Evolutionary conservation across 1,140 invertebrate genomes (phyloP).

Genomic region (Trypoxylus dichotomus): DNA sequence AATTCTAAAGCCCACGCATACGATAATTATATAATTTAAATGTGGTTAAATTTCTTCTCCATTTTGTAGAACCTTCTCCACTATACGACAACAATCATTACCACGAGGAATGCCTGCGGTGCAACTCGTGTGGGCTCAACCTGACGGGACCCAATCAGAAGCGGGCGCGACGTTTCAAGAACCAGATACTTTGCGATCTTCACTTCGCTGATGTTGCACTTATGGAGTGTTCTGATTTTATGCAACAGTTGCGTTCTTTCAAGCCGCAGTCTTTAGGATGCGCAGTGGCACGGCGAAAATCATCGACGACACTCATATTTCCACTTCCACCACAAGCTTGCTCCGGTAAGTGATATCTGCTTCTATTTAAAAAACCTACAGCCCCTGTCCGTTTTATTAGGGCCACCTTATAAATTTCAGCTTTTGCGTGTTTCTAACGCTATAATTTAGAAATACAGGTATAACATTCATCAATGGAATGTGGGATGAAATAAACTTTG

Average conservation of each 20-base stretch:
- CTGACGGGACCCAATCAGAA: conserved; percentile 89
- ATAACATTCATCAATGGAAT: too few species aligned
- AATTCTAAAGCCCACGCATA: too few species aligned
- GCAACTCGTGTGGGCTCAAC: conserved; percentile 91
- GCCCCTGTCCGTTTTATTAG: too few species aligned
- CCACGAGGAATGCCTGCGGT: conserved; percentile 93
- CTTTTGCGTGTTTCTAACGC: too few species aligned
- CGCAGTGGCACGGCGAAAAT: conserved; percentile 88
- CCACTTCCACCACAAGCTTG: conserved; percentile 91
- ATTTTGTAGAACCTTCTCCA: conserved; percentile 80
- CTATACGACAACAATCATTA: conserved; percentile 93
- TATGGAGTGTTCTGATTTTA: conserved; percentile 95
- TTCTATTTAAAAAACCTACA: neutral
- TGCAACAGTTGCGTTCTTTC: conserved; percentile 93
- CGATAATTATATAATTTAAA: too few species aligned
- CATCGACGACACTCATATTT: conserved; percentile 91
- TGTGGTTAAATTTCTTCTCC: too few species aligned
- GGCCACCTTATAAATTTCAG: too few species aligned
- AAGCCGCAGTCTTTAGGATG: conserved; percentile 93
- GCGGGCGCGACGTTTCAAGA: conserved; percentile 73
- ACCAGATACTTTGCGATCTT: conserved; percentile 86
- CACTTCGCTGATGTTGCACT: conserved; percentile 93
- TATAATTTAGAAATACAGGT: too few species aligned
- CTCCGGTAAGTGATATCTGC: conserved; percentile 68
- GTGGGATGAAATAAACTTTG: too few species aligned